Evolutionary conservation across 1,140 invertebrate species (phyloP).

Genomic region (Phenacoccus solenopsis): DNA sequence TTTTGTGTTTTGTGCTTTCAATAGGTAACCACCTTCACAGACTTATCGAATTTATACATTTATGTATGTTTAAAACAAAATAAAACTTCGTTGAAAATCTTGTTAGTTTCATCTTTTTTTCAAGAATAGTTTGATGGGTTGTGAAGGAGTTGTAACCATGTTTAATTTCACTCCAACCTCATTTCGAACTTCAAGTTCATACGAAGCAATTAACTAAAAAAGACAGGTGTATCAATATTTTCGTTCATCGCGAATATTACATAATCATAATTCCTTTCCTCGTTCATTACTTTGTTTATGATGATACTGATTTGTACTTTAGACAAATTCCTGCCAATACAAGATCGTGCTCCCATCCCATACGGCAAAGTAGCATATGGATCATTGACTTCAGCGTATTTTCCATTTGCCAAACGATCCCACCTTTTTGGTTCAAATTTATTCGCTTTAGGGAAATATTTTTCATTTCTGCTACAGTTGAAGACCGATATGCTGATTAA

Average conservation of each 20-base stretch:
- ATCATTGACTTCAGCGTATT: slow-evolving; percentile 36
- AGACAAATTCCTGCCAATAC: slow-evolving; percentile 67
- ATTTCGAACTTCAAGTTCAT: slow-evolving; percentile 20
- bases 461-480: slow-evolving; percentile 54
- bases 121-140: slow-evolving; percentile 22
- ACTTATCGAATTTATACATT: no score
- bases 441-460: slow-evolving; percentile 53
- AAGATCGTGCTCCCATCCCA: slow-evolving; percentile 64
- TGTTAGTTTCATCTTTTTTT: not conserved
- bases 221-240: not conserved
- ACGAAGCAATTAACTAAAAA: slow-evolving; percentile 24
- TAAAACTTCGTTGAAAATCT: not conserved
- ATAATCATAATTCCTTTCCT: no score
- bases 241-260: not conserved
- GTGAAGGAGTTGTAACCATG: slow-evolving; percentile 24
- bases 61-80: no score
- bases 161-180: slow-evolving; percentile 25
- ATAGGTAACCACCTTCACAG: no score
- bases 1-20: no score
- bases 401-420: slow-evolving; percentile 40
- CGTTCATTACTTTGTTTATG: slow-evolving; percentile 46
- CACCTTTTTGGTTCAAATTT: slow-evolving; percentile 65
- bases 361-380: slow-evolving; percentile 66
- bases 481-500: slow-evolving; percentile 67
- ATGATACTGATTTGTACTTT: slow-evolving; percentile 55